These are phyloP conservation scores for Ramazzottius varieornatus DNA, from an alignment of 2,888 invertebrate species.

Conservation along the genomic window DNA sequence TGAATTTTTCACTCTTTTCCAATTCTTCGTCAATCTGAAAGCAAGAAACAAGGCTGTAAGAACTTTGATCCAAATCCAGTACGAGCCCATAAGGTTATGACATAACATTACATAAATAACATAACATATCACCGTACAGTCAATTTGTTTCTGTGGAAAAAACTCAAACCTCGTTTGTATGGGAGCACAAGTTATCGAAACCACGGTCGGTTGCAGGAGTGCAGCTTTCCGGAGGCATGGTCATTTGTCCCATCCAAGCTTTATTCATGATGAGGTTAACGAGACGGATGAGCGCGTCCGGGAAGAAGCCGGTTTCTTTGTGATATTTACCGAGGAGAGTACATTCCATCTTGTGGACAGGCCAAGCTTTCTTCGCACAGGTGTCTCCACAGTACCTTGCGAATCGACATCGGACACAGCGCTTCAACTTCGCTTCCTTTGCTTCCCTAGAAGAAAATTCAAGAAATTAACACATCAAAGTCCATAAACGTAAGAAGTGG, in stretches of 20 bases:
- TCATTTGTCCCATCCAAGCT: background rate
- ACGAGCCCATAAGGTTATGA: too few relatives aligned
- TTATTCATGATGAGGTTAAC: background rate
- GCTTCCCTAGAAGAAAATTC: background rate
- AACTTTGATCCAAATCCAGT: background rate
- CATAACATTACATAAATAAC: too few relatives aligned
- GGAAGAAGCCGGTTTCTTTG: background rate
- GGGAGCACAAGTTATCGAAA: background rate
- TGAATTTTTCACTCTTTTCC: background rate
- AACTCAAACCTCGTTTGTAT: background rate
- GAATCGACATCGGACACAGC: background rate
- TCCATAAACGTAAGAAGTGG: background rate
- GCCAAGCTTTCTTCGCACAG: background rate
- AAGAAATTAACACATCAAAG: background rate
- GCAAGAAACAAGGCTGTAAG: background rate
- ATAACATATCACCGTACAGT: too few relatives aligned
- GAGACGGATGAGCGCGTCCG: background rate
- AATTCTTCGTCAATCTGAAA: background rate
- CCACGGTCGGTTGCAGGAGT: background rate
- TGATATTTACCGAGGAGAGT: background rate
- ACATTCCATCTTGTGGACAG: background rate
- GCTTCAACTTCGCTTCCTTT: background rate
- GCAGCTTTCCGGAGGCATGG: background rate
- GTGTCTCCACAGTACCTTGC: background rate
- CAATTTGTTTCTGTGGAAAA: too few relatives aligned